A percentile compares a stretch with the other conserved stretches of the same genome.
Evolutionary conservation across 2,888 invertebrate species (phyloP).

Genomic region (Ctenicera cuprea): DNA sequence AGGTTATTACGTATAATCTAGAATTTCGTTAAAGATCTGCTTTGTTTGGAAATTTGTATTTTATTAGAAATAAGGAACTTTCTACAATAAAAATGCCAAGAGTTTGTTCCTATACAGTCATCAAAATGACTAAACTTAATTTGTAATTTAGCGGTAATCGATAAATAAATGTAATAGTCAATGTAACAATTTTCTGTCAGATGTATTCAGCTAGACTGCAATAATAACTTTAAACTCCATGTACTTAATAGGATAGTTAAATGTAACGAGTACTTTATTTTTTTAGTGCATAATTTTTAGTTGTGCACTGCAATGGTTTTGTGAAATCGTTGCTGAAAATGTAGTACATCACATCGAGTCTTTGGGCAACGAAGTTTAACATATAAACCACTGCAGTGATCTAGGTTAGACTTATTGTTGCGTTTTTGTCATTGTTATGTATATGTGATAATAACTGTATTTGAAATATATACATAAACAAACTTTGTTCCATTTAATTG

Average conservation of each 20-base stretch:
- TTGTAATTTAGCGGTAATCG: slow-evolving; percentile 12
- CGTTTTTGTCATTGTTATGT: slow-evolving; percentile 58
- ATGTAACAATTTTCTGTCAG: slow-evolving; percentile 25
- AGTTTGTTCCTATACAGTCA: slow-evolving; percentile 16
- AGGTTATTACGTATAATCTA: too few species aligned
- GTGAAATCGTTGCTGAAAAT: neutral
- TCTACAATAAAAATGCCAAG: slow-evolving; percentile 14
- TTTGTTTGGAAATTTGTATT: neutral
- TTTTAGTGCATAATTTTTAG: slow-evolving; percentile 55
- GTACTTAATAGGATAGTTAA: slow-evolving; percentile 52
- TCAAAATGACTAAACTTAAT: slow-evolving; percentile 20
- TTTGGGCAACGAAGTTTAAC: slow-evolving; percentile 29
- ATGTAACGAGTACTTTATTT: slow-evolving; percentile 57
- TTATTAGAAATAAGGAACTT: slow-evolving; percentile 10
- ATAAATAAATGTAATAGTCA: slow-evolving; percentile 35
- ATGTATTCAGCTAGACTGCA: slow-evolving; percentile 32
- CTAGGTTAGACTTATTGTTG: slow-evolving; percentile 56
- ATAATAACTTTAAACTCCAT: slow-evolving; percentile 32
- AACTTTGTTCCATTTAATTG: neutral
- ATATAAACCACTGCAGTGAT: slow-evolving; percentile 35
- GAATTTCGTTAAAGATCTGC: too few species aligned
- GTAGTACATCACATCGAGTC: neutral
- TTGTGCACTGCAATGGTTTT: slow-evolving; percentile 19
- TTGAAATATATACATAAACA: slow-evolving; percentile 47
- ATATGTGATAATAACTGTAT: slow-evolving; percentile 60